These are phyloP conservation scores for Atlantisia rogersi DNA, from an alignment of 2,113 vertebrate genomes.

Conservation along the genomic window DNA sequence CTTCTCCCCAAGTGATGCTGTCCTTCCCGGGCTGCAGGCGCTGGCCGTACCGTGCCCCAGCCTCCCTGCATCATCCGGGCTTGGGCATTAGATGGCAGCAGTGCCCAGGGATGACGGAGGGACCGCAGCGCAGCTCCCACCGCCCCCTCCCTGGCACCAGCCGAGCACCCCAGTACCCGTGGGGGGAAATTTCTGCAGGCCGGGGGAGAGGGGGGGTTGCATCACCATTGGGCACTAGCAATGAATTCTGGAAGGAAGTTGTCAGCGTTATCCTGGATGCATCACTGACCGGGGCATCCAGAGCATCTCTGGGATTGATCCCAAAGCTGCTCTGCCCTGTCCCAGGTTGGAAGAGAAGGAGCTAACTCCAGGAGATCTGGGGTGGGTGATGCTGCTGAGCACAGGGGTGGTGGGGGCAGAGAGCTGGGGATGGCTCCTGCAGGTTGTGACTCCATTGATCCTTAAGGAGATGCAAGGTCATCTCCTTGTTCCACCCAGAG, in stretches of 20 bases:
- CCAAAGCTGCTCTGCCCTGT: background rate
- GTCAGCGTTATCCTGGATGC: accelerated
- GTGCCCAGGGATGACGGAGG: background rate
- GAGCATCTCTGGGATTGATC: background rate
- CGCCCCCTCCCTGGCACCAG: background rate
- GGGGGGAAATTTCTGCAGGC: background rate
- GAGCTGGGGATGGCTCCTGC: background rate
- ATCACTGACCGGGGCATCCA: accelerated
- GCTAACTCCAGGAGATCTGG: background rate
- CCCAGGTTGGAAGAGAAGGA: background rate
- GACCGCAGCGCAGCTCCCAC: background rate
- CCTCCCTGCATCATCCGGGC: background rate
- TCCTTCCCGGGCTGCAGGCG: accelerated
- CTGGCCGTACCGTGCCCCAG: accelerated
- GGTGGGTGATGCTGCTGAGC: background rate
- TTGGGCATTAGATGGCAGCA: constrained; percentile 73
- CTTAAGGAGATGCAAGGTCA: background rate
- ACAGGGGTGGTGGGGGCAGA: accelerated
- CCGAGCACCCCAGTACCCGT: accelerated
- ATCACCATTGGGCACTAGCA: too few species aligned
- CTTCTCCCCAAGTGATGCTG: accelerated
- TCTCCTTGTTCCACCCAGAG: background rate
- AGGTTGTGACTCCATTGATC: background rate
- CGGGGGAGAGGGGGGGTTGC: too few species aligned
- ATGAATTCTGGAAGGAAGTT: too few species aligned